Conservation (phyloP, 1,140 invertebrate genomes). For the Hermatobates lingyangjiaoensis region DNA sequence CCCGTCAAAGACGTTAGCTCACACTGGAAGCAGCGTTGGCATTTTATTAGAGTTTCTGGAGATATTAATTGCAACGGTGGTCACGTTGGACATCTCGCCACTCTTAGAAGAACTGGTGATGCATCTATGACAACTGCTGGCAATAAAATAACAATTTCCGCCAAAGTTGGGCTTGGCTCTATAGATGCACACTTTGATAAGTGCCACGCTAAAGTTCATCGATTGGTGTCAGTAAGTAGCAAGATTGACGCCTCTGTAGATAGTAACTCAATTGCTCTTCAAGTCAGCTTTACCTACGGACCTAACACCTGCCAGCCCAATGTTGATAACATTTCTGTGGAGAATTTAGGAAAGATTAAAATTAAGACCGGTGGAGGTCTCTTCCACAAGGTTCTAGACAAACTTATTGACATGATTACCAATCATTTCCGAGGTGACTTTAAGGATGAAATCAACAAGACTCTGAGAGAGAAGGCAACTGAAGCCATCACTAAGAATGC, state of each 20-base stretch:
- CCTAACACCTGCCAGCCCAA: constrained; percentile 2
- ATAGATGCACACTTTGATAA: not conserved
- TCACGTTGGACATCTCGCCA: not conserved
- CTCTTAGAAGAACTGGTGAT: constrained; percentile 2
- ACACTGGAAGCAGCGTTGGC: not conserved
- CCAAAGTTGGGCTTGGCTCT: constrained; percentile 1
- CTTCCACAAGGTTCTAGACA: constrained; percentile 8
- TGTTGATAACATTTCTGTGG: constrained; percentile 1
- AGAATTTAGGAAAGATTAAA: constrained; percentile 1
- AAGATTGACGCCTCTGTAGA: constrained; percentile 3
- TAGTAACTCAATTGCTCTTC: constrained; percentile 4
- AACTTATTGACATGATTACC: not conserved
- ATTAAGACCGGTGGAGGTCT: constrained; percentile 7
- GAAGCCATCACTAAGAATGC: not conserved
- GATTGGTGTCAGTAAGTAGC: not conserved
- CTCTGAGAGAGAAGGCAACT: not conserved
- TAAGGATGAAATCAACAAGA: not conserved
- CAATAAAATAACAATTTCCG: not conserved
- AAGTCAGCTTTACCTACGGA: constrained; percentile 1
- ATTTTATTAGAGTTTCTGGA: constrained; percentile 5
- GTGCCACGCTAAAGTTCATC: constrained; percentile 4
- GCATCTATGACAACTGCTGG: constrained; percentile 6
- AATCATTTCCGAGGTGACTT: not conserved
- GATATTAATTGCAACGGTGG: constrained; percentile 6
- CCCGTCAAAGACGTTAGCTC: not conserved